A percentile compares a stretch with the other conserved stretches of the same genome.
Evolutionary conservation across 2,797 vertebrate genomes (phyloP).

Genomic region (Premnoplex brunnescens): DNA sequence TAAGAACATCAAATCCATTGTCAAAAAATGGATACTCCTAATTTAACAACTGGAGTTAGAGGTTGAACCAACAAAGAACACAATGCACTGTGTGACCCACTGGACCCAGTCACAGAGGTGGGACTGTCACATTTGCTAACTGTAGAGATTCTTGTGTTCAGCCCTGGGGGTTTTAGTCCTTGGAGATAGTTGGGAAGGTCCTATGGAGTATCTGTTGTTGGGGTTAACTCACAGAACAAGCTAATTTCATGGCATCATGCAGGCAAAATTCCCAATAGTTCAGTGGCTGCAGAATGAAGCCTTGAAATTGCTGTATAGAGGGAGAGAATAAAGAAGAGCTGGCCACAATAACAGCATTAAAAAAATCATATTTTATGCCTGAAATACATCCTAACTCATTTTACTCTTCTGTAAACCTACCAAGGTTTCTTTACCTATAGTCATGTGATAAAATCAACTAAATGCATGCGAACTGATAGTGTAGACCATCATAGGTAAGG

Average conservation of each 20-base stretch:
- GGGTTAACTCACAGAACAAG: not conserved
- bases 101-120: not conserved
- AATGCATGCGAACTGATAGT: not conserved
- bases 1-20: not conserved
- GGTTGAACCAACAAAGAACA: not conserved
- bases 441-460: not conserved
- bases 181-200: not conserved
- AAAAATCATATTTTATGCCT: not conserved
- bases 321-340: not conserved
- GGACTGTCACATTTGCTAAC: not conserved
- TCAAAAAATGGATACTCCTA: not conserved
- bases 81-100: not conserved
- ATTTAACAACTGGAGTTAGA: not conserved
- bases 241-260: not conserved
- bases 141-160: not conserved
- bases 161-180: not conserved
- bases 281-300: not conserved
- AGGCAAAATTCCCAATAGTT: not conserved
- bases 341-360: not conserved
- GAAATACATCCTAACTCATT: not conserved
- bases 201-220: not conserved
- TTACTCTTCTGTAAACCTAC: not conserved
- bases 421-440: not conserved
- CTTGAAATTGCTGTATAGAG: not conserved
- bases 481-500: not conserved